phyloP scores from a whole-genome alignment of 1,140 invertebrate genomes.

The Drosophila guanche region DNA sequence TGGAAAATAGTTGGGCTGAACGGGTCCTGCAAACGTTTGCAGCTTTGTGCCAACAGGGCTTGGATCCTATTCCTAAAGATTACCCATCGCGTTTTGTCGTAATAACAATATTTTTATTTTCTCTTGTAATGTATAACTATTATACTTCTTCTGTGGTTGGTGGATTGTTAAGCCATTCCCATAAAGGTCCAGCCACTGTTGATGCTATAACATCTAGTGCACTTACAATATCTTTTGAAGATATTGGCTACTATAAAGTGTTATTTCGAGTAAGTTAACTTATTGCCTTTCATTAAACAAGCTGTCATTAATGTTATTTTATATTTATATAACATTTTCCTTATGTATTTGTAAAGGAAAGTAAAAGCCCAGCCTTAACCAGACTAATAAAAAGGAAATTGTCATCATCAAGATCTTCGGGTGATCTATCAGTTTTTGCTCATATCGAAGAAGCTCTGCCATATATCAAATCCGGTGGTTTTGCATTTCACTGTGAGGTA shows the following conservation, averaged over 20 bases:
- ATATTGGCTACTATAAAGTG: slow-evolving; percentile 81
- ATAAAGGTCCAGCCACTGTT: slow-evolving; percentile 62
- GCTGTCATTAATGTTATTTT: background rate
- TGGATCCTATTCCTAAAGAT: slow-evolving; percentile 61
- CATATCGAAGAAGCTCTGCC: slow-evolving; percentile 74
- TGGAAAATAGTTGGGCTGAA: slow-evolving; percentile 40
- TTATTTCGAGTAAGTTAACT: slow-evolving; percentile 65
- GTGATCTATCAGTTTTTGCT: slow-evolving; percentile 62
- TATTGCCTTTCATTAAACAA: too few relatives aligned
- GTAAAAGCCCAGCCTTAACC: slow-evolving; percentile 40
- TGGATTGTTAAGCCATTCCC: slow-evolving; percentile 69
- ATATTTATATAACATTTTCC: background rate
- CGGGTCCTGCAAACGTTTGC: slow-evolving; percentile 57
- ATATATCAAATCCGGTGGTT: slow-evolving; percentile 67
- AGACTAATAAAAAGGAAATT: slow-evolving; percentile 61
- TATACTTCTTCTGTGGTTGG: slow-evolving; percentile 82
- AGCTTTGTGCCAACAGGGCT: slow-evolving; percentile 72
- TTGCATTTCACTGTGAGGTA: slow-evolving; percentile 80
- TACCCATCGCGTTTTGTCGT: slow-evolving; percentile 63
- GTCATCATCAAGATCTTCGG: slow-evolving; percentile 31
- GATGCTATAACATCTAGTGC: slow-evolving; percentile 68
- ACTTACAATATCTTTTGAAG: slow-evolving; percentile 75
- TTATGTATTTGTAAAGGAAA: slow-evolving; percentile 42
- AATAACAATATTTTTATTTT: slow-evolving; percentile 70
- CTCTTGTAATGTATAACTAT: slow-evolving; percentile 78